Conservation (phyloP, 2,888 invertebrate species). For the Aleiodes testaceus region DNA sequence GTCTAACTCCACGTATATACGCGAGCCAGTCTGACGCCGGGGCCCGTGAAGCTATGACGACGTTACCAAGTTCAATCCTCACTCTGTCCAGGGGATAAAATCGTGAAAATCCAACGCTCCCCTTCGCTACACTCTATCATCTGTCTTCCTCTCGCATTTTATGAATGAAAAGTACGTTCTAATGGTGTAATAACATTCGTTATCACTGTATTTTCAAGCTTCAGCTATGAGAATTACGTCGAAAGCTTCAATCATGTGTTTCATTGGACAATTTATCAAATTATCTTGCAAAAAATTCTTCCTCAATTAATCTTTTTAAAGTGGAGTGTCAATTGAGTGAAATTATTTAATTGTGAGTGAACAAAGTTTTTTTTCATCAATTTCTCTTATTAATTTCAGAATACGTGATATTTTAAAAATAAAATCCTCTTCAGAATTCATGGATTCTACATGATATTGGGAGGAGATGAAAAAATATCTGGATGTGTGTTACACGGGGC, state of each 20-base stretch:
- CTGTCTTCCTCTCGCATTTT: slow-evolving; percentile 4
- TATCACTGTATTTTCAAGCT: neutral
- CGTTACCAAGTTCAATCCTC: slow-evolving; percentile 60
- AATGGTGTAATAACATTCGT: slow-evolving; percentile 1
- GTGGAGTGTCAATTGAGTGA: slow-evolving; percentile 16
- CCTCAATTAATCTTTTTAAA: neutral
- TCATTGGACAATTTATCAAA: neutral
- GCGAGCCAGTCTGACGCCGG: slow-evolving; percentile 70
- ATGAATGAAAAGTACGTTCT: slow-evolving; percentile 44
- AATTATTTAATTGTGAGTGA: slow-evolving; percentile 5
- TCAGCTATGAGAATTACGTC: neutral
- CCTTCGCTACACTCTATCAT: neutral
- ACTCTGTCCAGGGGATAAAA: slow-evolving; percentile 43
- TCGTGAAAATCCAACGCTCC: neutral
- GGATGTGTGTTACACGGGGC: slow-evolving; percentile 5
- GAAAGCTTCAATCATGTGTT: neutral
- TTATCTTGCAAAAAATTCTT: neutral
- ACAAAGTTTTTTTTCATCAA: slow-evolving; percentile 2
- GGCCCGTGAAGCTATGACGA: slow-evolving; percentile 70
- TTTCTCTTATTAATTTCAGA: too few species aligned
- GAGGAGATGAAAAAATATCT: too few species aligned
- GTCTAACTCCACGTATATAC: slow-evolving; percentile 29
- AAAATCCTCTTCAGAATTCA: too few species aligned
- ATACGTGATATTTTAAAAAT: neutral
- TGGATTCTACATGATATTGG: too few species aligned